Evolutionary conservation across 2,888 invertebrate genomes (phyloP), one percentile per base, ranked within the genome.

Genomic region (Phengaris arion): DNA sequence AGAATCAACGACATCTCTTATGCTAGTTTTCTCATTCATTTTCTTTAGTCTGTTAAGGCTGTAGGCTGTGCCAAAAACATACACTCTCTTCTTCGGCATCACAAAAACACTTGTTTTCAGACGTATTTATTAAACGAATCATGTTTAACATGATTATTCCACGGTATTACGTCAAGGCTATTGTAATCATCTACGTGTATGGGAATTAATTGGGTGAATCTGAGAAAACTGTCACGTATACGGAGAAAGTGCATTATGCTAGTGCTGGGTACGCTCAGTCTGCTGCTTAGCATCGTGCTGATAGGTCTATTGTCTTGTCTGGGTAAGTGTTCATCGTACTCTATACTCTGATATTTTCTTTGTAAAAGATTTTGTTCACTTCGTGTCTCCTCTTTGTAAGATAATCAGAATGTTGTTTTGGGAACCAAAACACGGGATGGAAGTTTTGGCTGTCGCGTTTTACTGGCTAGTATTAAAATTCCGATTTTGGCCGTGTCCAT

Each of bases 201-300:
- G 78, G 78, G 79, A 77, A 78, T 77, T 76, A 78, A 79, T 78
- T 73, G 59, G 77, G 68, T 52, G 70, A 68, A 76, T 79, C 77
- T 57, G 75, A 77, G 54, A 79, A 78, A 78, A 77, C 45, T 69
- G 79, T 79, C 79, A 79, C 79, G 79, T 79, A 76, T 74, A 52
- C 8, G 73, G 79, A 75, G 79, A 79, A 79, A 79, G 79, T 79
- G 70, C 75, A 64, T 51, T 59, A 51, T 74, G 74, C 35, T 64
- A 12, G 6, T 6, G 45, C 12, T 64, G 12, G 64, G 6, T 5
- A 35, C 64, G 64, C 64, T 64, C 64, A 64, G 64, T 64, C 64
- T 64, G 51, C 70, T 70, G 52, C 52, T 15, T 22, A 51, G 70
- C 51, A 48, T 72, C 51, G 54, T 15, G 72, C 52, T 72, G 52